Conservation (phyloP, 1,140 invertebrate genomes). For the Zaprionus davidi region DNA sequence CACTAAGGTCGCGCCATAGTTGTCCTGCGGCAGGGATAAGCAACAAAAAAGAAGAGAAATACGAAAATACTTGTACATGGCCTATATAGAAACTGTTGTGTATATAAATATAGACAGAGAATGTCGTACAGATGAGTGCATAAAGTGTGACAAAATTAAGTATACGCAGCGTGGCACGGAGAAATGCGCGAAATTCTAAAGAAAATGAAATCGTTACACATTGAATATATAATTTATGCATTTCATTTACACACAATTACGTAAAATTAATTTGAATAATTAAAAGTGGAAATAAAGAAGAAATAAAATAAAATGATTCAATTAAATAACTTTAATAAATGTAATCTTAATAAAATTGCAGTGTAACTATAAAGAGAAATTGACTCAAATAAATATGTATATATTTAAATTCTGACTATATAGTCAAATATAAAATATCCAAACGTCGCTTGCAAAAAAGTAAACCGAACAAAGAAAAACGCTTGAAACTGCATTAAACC, state of each 20-base stretch:
- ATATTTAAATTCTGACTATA: not conserved
- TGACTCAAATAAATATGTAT: not conserved
- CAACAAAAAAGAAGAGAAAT: not conserved
- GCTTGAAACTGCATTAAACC: constrained; percentile 7
- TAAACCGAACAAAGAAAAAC: not conserved
- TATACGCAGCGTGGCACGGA: constrained; percentile 2
- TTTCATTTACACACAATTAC: not conserved
- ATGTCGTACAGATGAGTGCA: not conserved
- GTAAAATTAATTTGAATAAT: not conserved
- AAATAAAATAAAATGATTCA: too few relatives aligned
- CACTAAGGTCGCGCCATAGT: constrained; percentile 40
- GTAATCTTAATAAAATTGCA: not conserved
- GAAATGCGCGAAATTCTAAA: constrained; percentile 1
- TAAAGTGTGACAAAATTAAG: constrained; percentile 31
- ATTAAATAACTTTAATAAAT: not conserved
- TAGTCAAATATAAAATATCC: not conserved
- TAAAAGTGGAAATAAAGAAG: not conserved
- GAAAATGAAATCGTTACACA: not conserved
- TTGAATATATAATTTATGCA: not conserved
- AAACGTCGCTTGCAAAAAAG: not conserved
- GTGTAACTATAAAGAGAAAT: not conserved
- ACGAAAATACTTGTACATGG: constrained; percentile 9
- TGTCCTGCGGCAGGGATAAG: constrained; percentile 37
- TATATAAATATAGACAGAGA: constrained; percentile 14
- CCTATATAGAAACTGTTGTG: constrained; percentile 5